Conservation (phyloP, 1,140 invertebrate species). For the Papilio polyxenes region DNA sequence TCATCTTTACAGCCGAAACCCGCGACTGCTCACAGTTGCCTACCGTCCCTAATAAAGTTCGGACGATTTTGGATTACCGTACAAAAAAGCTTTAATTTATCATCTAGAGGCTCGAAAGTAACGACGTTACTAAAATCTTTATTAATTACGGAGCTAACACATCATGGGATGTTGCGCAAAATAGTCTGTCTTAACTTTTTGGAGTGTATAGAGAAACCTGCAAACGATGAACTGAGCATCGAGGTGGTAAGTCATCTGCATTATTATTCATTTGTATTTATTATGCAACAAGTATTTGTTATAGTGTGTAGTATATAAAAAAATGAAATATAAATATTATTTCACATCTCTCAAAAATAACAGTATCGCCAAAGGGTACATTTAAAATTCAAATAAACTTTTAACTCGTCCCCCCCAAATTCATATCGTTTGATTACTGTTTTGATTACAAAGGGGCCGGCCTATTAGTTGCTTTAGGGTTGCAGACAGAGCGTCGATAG, state of each 20-base stretch:
- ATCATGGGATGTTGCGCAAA: no score
- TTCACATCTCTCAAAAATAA: neutral
- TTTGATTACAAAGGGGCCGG: constrained; percentile 68
- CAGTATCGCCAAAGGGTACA: constrained; percentile 41
- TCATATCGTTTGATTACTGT: constrained; percentile 72
- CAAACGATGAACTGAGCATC: neutral
- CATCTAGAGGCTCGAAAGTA: no score
- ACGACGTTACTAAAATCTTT: no score
- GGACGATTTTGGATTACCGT: no score
- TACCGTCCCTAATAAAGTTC: no score
- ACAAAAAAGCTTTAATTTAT: no score
- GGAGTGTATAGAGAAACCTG: neutral
- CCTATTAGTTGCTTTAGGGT: constrained; percentile 53
- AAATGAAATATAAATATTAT: constrained; percentile 53
- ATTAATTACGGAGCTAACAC: no score
- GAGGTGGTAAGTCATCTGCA: neutral
- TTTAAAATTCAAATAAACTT: constrained; percentile 75
- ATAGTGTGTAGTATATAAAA: neutral
- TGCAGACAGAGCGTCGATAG: constrained; percentile 71
- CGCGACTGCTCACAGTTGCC: no score
- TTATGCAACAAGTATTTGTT: neutral
- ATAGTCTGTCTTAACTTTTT: no score
- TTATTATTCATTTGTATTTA: neutral
- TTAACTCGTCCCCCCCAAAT: constrained; percentile 59
- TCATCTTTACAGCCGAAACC: no score